These are phyloP conservation scores for Stomatorhinus walkeri DNA, from an alignment of 2,797 vertebrate species.

Conservation along the genomic window DNA sequence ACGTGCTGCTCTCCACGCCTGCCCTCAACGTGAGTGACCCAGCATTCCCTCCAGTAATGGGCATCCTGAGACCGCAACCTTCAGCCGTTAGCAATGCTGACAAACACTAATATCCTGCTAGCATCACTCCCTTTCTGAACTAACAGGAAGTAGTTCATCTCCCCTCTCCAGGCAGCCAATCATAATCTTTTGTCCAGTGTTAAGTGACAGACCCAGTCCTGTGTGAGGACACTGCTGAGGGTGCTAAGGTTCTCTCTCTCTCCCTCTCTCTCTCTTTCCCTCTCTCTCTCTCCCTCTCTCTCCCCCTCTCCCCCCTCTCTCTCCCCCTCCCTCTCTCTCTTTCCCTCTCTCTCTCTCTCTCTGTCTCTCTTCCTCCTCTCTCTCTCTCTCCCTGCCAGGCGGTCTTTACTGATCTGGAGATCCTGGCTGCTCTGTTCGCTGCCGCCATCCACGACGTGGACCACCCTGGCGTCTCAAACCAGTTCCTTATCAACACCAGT, in stretches of 20 bases:
- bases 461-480: slow-evolving; percentile 90
- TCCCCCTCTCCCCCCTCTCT: not conserved
- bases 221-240: not conserved
- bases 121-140: not conserved
- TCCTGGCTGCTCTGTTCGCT: slow-evolving; percentile 82
- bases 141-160: not conserved
- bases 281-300: not conserved
- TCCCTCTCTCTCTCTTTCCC: not conserved
- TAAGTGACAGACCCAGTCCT: not conserved
- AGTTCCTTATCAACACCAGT: slow-evolving; percentile 95
- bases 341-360: not conserved
- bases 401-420: slow-evolving; percentile 88
- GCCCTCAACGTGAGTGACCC: slow-evolving; percentile 73
- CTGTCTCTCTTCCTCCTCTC: not conserved
- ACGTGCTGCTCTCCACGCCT: slow-evolving; percentile 83
- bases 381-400: slow-evolving; percentile 54
- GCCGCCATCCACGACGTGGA: slow-evolving; percentile 90
- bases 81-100: not conserved
- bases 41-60: not conserved
- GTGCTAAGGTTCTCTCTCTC: not conserved
- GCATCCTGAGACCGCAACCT: not conserved
- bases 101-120: not conserved
- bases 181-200: not conserved
- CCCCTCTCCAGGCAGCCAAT: not conserved
- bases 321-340: not conserved